Base-by-base conservation (phyloP, 2,888 invertebrate species). In the Agonopterix alstromeriana region DNA sequence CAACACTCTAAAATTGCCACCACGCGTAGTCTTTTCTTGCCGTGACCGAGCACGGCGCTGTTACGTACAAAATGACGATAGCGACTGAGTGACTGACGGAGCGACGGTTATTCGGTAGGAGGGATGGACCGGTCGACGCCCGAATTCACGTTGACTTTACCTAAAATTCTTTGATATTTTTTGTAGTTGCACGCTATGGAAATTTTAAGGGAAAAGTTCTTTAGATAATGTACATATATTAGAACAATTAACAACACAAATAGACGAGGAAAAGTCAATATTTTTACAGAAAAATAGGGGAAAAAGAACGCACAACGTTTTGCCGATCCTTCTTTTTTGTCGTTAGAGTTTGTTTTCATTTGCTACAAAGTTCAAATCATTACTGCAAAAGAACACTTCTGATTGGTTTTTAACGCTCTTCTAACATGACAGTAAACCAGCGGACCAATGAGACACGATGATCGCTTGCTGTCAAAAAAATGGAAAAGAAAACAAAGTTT, bases 51-150 rank as follows among this genome's bases (percentile, higher is more conserved):
- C 72, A 74, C 76, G 70, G 73, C 77, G 76, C 75, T 67, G 70
- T 74, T 77, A 74, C 73, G 66, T 71, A 81, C 77, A 75, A 86
- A 87, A 84, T 85, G 82, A 85, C 77, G 81, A 81, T 61, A 67
- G 72, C 67, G 72, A 68, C 66, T 64, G 70, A 11, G 71, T 60
- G 71, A 70, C 66, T 27, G 51, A 53, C 55, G 54, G 60, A 65
- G 70, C 77, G 76, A 77, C 84, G 82, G 82, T 81, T 70, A 56
- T 58, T 74, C 57, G 68, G 80, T 81, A 81, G 85, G 71, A 83
- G 85, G 86, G 86, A 82, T 27, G 82, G 70, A 86, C 85, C 87
- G 86, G 87, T 87, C 77, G 86, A 87, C 87, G 87, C 87, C 87
- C 86, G 86, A 81, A 80, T 78, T 81, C 72, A 75, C 76, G 75